These are phyloP conservation scores for Ondatra zibethicus DNA, from an alignment of 2,113 vertebrate species.

Conservation along the genomic window DNA sequence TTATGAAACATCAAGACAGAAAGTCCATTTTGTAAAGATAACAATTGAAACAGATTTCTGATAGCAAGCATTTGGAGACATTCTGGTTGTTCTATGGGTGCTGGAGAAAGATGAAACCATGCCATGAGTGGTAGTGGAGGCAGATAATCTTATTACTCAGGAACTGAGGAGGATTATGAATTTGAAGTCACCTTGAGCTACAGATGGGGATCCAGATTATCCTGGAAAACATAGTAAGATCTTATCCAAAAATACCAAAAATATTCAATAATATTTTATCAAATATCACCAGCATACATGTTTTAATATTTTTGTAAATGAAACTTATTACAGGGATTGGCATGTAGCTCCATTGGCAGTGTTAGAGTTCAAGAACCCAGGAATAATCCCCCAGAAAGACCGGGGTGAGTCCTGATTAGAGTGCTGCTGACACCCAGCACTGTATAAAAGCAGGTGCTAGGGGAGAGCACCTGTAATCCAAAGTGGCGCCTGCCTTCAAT, in stretches of 20 bases:
- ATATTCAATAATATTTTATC: not conserved
- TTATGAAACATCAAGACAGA: not conserved
- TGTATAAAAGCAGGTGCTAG: not conserved
- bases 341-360: not conserved
- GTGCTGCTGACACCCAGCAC: not conserved
- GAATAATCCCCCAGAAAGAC: not conserved
- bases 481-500: not conserved
- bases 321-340: not conserved
- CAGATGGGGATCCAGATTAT: not conserved
- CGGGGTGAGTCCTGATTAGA: not conserved
- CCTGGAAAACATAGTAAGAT: not conserved
- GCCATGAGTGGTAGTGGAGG: not conserved
- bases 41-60: conserved; percentile 20
- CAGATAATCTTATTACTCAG: not conserved
- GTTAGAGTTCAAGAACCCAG: not conserved
- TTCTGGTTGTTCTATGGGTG: not conserved
- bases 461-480: not conserved
- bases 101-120: not conserved
- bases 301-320: not conserved
- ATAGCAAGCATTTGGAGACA: not conserved
- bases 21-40: not conserved
- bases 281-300: not conserved
- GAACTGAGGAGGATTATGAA: not conserved
- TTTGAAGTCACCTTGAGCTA: not conserved
- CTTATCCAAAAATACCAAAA: not conserved